Evolutionary conservation across 2,888 invertebrate genomes (phyloP), one percentile per base, ranked within the genome.

Genomic region (Volucella inanis): DNA sequence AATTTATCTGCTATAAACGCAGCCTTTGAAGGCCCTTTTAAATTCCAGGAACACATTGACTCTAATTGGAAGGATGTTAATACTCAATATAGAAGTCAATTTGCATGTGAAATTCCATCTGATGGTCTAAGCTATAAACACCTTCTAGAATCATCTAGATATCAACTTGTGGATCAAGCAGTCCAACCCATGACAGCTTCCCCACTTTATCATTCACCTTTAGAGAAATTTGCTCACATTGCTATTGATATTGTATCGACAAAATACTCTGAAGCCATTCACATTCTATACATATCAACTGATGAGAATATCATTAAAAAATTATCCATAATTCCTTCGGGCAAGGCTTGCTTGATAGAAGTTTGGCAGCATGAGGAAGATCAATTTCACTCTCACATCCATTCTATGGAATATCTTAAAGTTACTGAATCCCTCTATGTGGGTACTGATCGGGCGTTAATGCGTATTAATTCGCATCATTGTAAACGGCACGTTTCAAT

Each of bases 151-250:
- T 95, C 94, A 79, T 94, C 95, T 12, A 94, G 95, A 84, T 98
- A 97, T 91, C 97, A 98, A 89, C 92, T 98, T 72, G 97, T 98
- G 97, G 96, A 98, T 90, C 94, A 94, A 70, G 95, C 98, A 0
- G 95, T 98, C 0, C 96, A 97, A 88, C 95, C 97, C 0, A 94
- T 94, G 38, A 94, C 94, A 0, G 92, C 94, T 0, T 87, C 89
- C 3, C 98, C 98, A 0, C 92, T 97, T 0, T 95, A 96, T 90
- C 94, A 94, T 31, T 93, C 94, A 0, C 94, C 94, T 38, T 93
- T 96, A 72, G 96, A 97, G 89, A 92, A 95, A 3, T 95, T 96
- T 89, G 95, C 94, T 0, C 95, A 96, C 88, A 94, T 98, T 67
- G 96, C 97, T 0, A 95, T 97, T n/a, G 97, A 98, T 90, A 94